A percentile compares a stretch with the other conserved stretches of the same genome.
Conservation (phyloP, 1,140 invertebrate genomes). For the Drosophila asahinai region DNA sequence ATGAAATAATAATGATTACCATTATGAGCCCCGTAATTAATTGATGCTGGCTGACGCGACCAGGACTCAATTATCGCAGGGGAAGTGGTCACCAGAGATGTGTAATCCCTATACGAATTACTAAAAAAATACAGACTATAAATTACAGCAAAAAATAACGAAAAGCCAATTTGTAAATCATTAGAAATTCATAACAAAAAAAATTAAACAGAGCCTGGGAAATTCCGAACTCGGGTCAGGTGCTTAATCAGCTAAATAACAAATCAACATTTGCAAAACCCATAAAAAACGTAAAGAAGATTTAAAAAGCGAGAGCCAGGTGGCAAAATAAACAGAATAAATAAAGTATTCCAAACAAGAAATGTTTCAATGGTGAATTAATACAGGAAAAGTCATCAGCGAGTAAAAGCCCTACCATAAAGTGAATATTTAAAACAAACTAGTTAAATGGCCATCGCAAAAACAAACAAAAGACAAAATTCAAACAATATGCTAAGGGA, state of each 20-base stretch:
- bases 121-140: slow-evolving; percentile 11
- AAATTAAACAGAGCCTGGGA: neutral
- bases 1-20: slow-evolving; percentile 34
- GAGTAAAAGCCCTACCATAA: slow-evolving; percentile 11
- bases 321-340: slow-evolving; percentile 20
- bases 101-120: slow-evolving; percentile 13
- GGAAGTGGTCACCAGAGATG: slow-evolving; percentile 14
- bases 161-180: slow-evolving; percentile 29
- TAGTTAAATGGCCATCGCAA: slow-evolving; percentile 15
- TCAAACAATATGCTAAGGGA: slow-evolving; percentile 29
- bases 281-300: neutral
- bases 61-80: slow-evolving; percentile 28
- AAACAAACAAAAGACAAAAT: slow-evolving; percentile 16
- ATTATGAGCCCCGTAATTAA: slow-evolving; percentile 43
- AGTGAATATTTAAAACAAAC: slow-evolving; percentile 26
- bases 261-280: neutral
- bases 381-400: slow-evolving; percentile 7
- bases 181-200: slow-evolving; percentile 35
- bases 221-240: slow-evolving; percentile 5
- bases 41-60: slow-evolving; percentile 21
- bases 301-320: neutral
- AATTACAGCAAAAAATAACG: slow-evolving; percentile 1
- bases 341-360: slow-evolving; percentile 26
- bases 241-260: slow-evolving; percentile 16
- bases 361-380: slow-evolving; percentile 1